Conservation (phyloP, 2,113 vertebrate species). For the Cygnus buccinator region DNA sequence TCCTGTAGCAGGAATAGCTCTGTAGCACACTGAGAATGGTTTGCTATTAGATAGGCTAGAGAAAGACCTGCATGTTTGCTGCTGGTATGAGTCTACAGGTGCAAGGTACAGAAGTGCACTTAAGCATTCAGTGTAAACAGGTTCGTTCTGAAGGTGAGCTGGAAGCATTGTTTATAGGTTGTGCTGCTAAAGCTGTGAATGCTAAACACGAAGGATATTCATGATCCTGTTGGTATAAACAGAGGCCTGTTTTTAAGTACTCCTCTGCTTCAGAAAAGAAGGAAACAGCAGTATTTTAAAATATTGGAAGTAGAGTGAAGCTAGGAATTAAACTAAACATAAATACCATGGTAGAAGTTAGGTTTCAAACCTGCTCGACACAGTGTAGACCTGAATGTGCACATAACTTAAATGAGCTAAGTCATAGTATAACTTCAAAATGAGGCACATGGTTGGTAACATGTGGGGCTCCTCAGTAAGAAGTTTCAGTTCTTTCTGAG, state of each 20-base stretch:
- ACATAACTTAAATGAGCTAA: not conserved
- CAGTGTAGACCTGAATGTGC: not conserved
- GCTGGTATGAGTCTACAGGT: not conserved
- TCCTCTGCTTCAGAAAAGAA: not conserved
- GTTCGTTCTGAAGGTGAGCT: not conserved
- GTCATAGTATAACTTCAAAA: not conserved
- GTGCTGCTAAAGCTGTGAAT: not conserved
- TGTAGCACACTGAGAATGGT: not conserved
- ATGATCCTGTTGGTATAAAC: not conserved
- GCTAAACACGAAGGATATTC: not conserved
- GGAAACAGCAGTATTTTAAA: not conserved
- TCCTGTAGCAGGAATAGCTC: not conserved
- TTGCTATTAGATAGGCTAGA: not conserved
- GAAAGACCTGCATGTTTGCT: not conserved
- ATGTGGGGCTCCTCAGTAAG: not conserved
- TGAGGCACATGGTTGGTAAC: not conserved
- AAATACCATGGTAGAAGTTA: not conserved
- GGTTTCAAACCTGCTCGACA: not conserved
- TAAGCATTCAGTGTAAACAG: not conserved
- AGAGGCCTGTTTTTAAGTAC: not conserved
- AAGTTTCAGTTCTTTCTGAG: not conserved
- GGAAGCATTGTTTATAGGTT: not conserved
- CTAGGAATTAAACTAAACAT: not conserved
- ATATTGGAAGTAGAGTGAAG: not conserved
- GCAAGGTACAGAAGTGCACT: not conserved